Evolutionary conservation across 2,888 invertebrate genomes (phyloP), one percentile per base, ranked within the genome.

Genomic region (Caenorhabditis macrosperma): DNA sequence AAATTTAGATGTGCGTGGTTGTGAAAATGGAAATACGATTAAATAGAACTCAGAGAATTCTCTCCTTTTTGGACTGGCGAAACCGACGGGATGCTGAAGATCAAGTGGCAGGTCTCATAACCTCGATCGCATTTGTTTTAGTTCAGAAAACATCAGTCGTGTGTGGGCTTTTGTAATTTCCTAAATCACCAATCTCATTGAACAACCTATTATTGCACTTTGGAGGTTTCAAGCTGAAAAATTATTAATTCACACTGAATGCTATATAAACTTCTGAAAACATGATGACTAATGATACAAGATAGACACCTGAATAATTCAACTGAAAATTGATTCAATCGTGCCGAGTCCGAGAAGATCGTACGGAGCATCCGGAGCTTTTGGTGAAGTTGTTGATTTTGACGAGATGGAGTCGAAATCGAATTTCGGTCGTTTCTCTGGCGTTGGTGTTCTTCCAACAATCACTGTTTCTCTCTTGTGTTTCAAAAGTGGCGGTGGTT

Each of bases 11-110:
- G n/a, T n/a, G n/a, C n/a, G n/a, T n/a, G n/a, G n/a, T n/a, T n/a
- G n/a, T n/a, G n/a, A n/a, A n/a, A n/a, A n/a, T n/a, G n/a, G n/a
- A n/a, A n/a, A n/a, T n/a, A n/a, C n/a, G n/a, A n/a, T n/a, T n/a
- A n/a, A n/a, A n/a, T n/a, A n/a, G n/a, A n/a, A n/a, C n/a, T n/a
- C n/a, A n/a, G n/a, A n/a, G n/a, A n/a, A n/a, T n/a, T n/a, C n/a
- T n/a, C n/a, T n/a, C n/a, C n/a, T 61, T 48, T 48, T 10, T 64
- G 0, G 52, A 64, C 41, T 64, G 64, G 52, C 35, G 64, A 38
- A 38, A n/a, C n/a, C n/a, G n/a, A n/a, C n/a, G n/a, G n/a, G n/a
- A n/a, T n/a, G n/a, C n/a, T n/a, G n/a, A n/a, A 48, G 33, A 61
- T 61, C 61, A 61, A 55, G 55, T n/a, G n/a, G n/a, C n/a, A n/a